phyloP scores from a whole-genome alignment of 2,113 vertebrate species.

The Salminus brasiliensis region DNA sequence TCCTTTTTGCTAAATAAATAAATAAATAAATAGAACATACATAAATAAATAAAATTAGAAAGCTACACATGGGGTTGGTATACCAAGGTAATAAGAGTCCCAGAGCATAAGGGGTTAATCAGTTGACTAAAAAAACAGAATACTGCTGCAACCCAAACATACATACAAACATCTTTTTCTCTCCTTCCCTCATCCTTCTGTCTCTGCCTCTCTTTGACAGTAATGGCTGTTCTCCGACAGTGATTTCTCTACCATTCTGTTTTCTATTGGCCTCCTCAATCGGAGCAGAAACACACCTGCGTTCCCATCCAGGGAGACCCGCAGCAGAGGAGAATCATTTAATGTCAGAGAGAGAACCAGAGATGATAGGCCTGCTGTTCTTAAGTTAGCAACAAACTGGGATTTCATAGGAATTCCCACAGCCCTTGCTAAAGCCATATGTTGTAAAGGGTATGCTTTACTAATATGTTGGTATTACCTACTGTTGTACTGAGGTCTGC shows the following conservation, averaged over 20 bases:
- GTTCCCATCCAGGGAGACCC: not conserved
- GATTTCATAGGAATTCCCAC: not conserved
- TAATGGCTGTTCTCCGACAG: slow-evolving; percentile 50
- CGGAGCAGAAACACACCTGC: slow-evolving; percentile 57
- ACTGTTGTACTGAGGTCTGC: not conserved
- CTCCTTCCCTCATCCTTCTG: not conserved
- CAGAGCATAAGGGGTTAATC: too few species aligned
- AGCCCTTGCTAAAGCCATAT: not conserved
- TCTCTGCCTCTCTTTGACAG: not conserved
- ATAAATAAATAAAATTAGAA: too few species aligned
- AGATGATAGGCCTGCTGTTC: not conserved
- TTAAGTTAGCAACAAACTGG: not conserved
- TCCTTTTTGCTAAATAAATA: too few species aligned
- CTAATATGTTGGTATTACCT: not conserved
- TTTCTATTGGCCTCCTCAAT: slow-evolving; percentile 61
- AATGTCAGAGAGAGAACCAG: not conserved
- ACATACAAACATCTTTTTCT: too few species aligned
- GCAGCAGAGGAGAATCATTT: not conserved
- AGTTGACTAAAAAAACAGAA: too few species aligned
- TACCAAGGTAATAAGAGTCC: too few species aligned
- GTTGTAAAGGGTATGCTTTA: not conserved
- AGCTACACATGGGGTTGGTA: too few species aligned
- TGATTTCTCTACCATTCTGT: slow-evolving; percentile 52
- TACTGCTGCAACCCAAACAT: too few species aligned
- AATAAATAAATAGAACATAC: too few species aligned